Evolutionary conservation across 2,113 vertebrate genomes (phyloP), one percentile per base, ranked within the genome.

Genomic region (Lepus americanus): DNA sequence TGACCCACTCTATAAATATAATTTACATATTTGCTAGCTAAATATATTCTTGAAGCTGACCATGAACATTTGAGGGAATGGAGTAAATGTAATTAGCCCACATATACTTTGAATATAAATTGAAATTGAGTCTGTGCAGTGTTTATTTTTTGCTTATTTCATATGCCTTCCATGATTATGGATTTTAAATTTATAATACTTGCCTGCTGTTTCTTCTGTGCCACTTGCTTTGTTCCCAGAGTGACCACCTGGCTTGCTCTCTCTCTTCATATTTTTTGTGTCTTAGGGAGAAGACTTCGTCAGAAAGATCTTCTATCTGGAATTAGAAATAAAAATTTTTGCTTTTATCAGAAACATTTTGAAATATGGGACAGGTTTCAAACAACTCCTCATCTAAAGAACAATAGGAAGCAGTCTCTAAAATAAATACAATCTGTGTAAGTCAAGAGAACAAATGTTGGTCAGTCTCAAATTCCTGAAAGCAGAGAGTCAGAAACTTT

Each of bases 151-250:
- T 92, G 25, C 85, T 84, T 53, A 69, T 86, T 87, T 19, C 61
- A 29, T n/a, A 22, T 55, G 19, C 44, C 53, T 76, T 73, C 67
- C 23, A 25, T 19, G 59, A 33, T 36, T 67, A 73, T 3, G 36
- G 36, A 5, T 74, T 55, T 67, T 83, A 39, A 67, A 66, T 70
- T 84, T 80, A 27, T 87, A 94, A 76, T 96, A 98, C 98, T 82
- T 98, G 96, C 98, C 98, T 98, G 98, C 97, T 99, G 72, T 97
- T 98, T 96, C 98, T 98, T 86, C 98, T 98, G 0, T 98, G 98
- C 98, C 98, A 98, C 92, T 94, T 98, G 98, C 98, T 98, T 94
- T 99, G 98, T 67, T 99, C 98, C 99, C 98, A 99, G 27, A 98
- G 96, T 0, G 98, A 98, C 99, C 99, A 99, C 70, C 98, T 96